Evolutionary conservation across 1,140 invertebrate species (phyloP).

Genomic region (Agrilus planipennis): DNA sequence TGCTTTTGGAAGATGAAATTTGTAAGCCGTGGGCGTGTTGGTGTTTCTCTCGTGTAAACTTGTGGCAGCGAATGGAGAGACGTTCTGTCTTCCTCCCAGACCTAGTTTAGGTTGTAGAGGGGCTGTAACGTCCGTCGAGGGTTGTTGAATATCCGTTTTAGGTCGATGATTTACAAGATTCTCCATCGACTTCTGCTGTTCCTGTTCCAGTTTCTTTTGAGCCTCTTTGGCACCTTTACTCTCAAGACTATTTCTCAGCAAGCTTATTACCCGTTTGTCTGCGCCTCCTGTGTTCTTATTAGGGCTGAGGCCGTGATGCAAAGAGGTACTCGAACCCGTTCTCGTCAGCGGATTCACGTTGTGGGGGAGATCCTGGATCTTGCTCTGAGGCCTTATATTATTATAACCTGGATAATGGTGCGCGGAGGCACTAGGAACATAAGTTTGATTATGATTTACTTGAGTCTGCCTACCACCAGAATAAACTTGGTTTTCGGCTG

Average conservation of each 20-base stretch:
- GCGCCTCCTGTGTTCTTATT: slow-evolving; percentile 29
- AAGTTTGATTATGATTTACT: slow-evolving; percentile 24
- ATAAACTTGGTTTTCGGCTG: slow-evolving; percentile 6
- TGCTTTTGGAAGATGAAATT: slow-evolving; percentile 52
- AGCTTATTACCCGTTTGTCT: slow-evolving; percentile 52
- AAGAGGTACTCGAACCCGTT: slow-evolving; percentile 19
- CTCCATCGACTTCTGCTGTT: slow-evolving; percentile 13
- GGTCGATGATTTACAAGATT: slow-evolving; percentile 11
- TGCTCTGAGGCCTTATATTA: slow-evolving; percentile 5
- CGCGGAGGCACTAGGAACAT: slow-evolving; percentile 20
- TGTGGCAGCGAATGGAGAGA: slow-evolving; percentile 44
- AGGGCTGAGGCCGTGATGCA: slow-evolving; percentile 11
- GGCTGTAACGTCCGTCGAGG: slow-evolving; percentile 35
- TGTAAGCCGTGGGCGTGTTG: slow-evolving; percentile 41
- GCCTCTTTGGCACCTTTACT: slow-evolving; percentile 47
- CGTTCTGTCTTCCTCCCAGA: slow-evolving; percentile 39
- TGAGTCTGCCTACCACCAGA: slow-evolving; percentile 9
- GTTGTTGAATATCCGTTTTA: slow-evolving; percentile 26
- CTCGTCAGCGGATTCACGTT: slow-evolving; percentile 12
- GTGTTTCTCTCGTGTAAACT: slow-evolving; percentile 39
- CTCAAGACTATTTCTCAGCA: slow-evolving; percentile 55
- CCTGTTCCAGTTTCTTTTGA: slow-evolving; percentile 33
- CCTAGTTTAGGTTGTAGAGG: slow-evolving; percentile 41
- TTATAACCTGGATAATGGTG: slow-evolving; percentile 24
- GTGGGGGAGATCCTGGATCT: slow-evolving; percentile 16